A percentile compares a stretch with the other conserved stretches of the same genome.
Evolutionary conservation across 92 coral and sea anemone species (phyloP).

Genomic region (Zoanthus sociatus): DNA sequence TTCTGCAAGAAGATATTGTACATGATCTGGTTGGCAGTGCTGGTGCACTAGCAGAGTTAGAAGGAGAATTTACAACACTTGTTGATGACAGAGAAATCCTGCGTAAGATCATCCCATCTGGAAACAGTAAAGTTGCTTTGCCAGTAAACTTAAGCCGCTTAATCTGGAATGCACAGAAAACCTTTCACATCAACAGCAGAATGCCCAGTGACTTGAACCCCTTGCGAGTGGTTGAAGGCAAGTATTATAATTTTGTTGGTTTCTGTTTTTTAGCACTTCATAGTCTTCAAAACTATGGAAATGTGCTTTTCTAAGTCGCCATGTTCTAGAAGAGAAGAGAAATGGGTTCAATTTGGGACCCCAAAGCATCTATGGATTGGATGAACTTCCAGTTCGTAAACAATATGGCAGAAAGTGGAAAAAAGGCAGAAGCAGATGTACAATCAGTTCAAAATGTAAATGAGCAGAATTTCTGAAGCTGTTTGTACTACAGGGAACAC

Average conservation of each 20-base stretch:
- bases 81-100: conserved; percentile 90
- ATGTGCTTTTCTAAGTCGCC: no score
- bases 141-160: conserved; percentile 97
- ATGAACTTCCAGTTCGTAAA: no score
- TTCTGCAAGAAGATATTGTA: conserved; percentile 93
- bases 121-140: conserved; percentile 95
- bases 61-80: conserved; percentile 78
- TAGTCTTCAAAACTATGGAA: no score
- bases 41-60: conserved; percentile 84
- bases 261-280: no score
- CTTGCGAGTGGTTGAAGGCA: conserved; percentile 93
- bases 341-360: no score
- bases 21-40: conserved; percentile 96
- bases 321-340: no score
- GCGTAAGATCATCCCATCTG: conserved; percentile 92
- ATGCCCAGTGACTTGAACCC: conserved; percentile 93
- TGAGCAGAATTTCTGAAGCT: no score
- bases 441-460: no score
- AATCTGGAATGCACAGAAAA: conserved; percentile 99
- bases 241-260: neutral
- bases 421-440: no score
- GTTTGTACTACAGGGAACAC: no score
- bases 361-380: no score
- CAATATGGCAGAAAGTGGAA: no score
- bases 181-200: conserved; percentile 91